These are phyloP conservation scores for Embiotoca jacksoni DNA, from an alignment of 2,113 vertebrate genomes.

Conservation along the genomic window DNA sequence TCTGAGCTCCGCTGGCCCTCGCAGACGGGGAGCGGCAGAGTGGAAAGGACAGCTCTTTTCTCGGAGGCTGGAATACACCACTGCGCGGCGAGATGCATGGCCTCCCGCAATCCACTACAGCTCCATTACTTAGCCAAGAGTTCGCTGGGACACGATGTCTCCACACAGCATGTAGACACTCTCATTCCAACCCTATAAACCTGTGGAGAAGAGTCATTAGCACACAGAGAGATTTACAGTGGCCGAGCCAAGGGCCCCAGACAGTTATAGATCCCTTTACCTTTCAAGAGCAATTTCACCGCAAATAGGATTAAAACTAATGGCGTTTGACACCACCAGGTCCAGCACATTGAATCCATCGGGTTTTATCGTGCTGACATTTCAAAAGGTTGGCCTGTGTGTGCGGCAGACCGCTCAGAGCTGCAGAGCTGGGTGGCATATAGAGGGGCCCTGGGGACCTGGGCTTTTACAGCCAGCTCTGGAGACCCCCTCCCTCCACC, in stretches of 20 bases:
- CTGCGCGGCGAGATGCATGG: slow-evolving; percentile 46
- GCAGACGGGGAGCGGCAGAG: slow-evolving; percentile 47
- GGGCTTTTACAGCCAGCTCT: slow-evolving; percentile 72
- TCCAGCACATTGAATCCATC: slow-evolving; percentile 76
- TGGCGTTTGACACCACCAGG: slow-evolving; percentile 82
- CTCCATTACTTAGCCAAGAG: slow-evolving; percentile 68
- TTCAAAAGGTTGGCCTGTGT: slow-evolving; percentile 84
- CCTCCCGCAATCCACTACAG: slow-evolving; percentile 52
- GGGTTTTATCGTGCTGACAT: slow-evolving; percentile 84
- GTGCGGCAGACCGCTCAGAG: slow-evolving; percentile 49
- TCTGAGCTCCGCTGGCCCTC: slow-evolving; percentile 42
- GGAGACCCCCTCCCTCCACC: slow-evolving; percentile 8
- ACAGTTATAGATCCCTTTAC: slow-evolving; percentile 81
- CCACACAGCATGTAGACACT: slow-evolving; percentile 54
- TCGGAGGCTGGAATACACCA: slow-evolving; percentile 17
- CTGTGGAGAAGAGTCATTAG: slow-evolving; percentile 65
- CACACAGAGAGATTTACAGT: slow-evolving; percentile 72
- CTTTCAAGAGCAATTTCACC: slow-evolving; percentile 83
- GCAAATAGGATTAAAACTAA: slow-evolving; percentile 86
- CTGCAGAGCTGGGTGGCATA: slow-evolving; percentile 76
- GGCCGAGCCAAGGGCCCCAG: slow-evolving; percentile 46
- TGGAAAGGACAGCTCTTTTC: slow-evolving; percentile 72
- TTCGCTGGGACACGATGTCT: slow-evolving; percentile 52
- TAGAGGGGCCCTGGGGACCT: slow-evolving; percentile 59
- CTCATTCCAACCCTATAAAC: slow-evolving; percentile 64